Percentiles rank a stretch among this genome's conserved stretches.
These are phyloP conservation scores for Apeltes quadracus DNA, from an alignment of 2,113 vertebrate genomes.

Conservation along the genomic window DNA sequence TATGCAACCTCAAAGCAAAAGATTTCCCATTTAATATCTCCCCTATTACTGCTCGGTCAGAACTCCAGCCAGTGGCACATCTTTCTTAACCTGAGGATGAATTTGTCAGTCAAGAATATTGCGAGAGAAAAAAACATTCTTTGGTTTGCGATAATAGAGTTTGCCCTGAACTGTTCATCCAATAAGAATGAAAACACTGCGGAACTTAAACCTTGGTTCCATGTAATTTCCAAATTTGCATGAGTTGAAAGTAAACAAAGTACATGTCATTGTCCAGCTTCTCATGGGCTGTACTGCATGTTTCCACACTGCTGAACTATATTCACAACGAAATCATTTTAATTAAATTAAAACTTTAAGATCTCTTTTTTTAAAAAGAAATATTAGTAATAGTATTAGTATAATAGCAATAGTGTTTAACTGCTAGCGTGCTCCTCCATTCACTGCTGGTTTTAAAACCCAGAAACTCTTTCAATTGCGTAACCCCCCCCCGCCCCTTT, in stretches of 20 bases:
- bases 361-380: neutral
- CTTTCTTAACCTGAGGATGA: neutral
- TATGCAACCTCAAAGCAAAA: neutral
- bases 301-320: neutral
- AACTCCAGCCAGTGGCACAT: neutral
- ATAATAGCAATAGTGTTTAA: conserved; percentile 21
- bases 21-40: neutral
- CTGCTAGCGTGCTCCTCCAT: conserved; percentile 9
- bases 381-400: no score
- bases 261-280: conserved; percentile 2
- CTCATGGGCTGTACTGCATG: neutral
- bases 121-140: neutral
- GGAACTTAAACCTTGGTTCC: neutral
- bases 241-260: neutral
- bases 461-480: neutral
- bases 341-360: neutral
- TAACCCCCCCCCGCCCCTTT: neutral
- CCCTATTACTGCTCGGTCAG: neutral
- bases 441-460: conserved; percentile 1
- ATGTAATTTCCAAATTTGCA: neutral
- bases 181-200: neutral
- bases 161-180: neutral
- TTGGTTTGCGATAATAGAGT: neutral
- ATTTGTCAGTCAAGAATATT: neutral
- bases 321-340: neutral